Evolutionary conservation across 2,113 vertebrate species (phyloP).

Genomic region (Carlito syrichta): DNA sequence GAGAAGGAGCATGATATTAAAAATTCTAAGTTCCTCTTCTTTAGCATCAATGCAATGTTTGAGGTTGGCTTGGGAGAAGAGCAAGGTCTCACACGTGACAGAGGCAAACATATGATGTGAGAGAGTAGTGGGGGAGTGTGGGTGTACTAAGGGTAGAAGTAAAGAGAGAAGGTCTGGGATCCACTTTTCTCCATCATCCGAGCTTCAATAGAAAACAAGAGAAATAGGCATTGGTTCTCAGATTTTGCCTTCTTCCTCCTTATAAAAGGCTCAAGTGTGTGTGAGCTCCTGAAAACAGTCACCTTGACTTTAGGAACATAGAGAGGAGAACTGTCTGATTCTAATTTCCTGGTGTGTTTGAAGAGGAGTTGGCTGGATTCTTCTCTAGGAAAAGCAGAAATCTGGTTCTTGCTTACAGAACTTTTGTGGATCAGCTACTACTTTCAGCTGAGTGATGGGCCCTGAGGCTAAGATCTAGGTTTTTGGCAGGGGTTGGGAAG

Average conservation of each 20-base stretch:
- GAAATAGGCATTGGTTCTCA: not conserved
- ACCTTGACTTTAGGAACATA: conserved; percentile 25
- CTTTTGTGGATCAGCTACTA: not conserved
- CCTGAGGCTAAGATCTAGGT: not conserved
- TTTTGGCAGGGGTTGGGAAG: not conserved
- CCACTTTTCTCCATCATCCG: not conserved
- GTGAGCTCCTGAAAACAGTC: conserved; percentile 4
- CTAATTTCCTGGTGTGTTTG: not conserved
- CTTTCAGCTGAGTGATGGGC: not conserved
- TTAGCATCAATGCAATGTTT: not conserved
- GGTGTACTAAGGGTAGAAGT: not conserved
- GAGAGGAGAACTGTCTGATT: not conserved
- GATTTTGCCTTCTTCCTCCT: not conserved
- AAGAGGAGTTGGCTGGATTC: not conserved
- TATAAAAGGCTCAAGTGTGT: conserved; percentile 1
- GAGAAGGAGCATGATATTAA: not conserved
- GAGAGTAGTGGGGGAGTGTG: not conserved
- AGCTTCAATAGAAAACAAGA: conserved; percentile 18
- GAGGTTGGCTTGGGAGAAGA: not conserved
- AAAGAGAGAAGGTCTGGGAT: not conserved
- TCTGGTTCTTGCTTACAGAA: conserved; percentile 2
- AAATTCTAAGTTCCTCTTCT: not conserved
- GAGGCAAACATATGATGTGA: not conserved
- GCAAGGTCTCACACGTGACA: not conserved
- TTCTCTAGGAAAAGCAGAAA: not conserved